Evolutionary conservation across 1,140 invertebrate species (phyloP), one percentile per base, ranked within the genome.

Genomic region (Euwallacea similis): DNA sequence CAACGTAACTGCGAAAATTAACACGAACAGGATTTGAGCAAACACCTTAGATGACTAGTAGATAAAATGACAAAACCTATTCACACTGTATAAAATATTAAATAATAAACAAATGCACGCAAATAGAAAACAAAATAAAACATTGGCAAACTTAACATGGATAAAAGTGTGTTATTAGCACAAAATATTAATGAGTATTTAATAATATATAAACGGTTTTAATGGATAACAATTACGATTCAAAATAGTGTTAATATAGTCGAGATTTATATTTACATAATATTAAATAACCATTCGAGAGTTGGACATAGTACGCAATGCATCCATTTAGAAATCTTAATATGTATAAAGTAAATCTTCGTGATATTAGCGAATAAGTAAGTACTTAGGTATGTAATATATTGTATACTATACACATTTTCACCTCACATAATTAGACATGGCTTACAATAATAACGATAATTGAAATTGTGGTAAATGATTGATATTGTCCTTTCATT

Each of bases 51-150:
- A 11, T 50, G 60, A 63, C 60, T 63, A 63, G 46, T 50, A 50
- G 46, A 50, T 10, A 50, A 50, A 33, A 33, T 60, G 21, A 63
- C 60, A 42, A 43, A 11, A 63, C 13, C 42, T 63, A 63, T 63
- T n/a, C 60, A 63, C 41, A 63, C 42, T 46, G 60, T 13, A 63
- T 44, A 63, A 47, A 63, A 46, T 63, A 63, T 63, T 44, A 63
- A 63, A 43, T 44, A 21, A 63, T 15, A 63, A 44, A 63, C 43
- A 46, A 43, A 63, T 46, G 60, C 60, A 63, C 15, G 43, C 42
- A 44, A 63, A n/a, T 44, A 46, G 46, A 50, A 50, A 50, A 50
- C 46, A 50, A 59, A 42, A 59, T 59, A 21, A 59, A 59, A 59
- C 56, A 59, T 59, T 41, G n/a, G 33, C 56, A 59, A 59, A 59